A percentile compares a stretch with the other conserved stretches of the same genome.
phyloP scores from a whole-genome alignment of 2,797 vertebrate genomes.

The Halcyon chelicuti region DNA sequence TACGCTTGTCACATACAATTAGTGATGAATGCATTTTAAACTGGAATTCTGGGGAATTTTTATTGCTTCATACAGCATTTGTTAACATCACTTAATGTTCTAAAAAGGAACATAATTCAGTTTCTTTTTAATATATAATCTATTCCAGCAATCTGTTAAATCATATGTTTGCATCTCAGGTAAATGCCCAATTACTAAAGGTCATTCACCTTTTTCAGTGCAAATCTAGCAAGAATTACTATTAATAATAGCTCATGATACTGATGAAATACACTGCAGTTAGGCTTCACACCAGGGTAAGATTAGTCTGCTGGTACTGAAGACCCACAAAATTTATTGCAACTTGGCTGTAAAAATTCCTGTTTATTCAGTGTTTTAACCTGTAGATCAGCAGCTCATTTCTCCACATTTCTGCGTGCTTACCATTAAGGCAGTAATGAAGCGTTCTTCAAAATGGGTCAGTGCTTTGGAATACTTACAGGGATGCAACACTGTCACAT shows the following conservation, averaged over 20 bases:
- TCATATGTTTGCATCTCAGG: constrained; percentile 50
- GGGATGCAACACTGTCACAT: background rate
- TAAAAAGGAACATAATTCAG: constrained; percentile 34
- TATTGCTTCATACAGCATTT: background rate
- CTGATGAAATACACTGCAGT: background rate
- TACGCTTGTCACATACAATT: accelerated
- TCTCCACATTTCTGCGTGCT: background rate
- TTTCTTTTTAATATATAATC: constrained; percentile 46
- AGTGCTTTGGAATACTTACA: background rate
- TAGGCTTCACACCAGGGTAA: background rate
- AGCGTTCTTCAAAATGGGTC: background rate
- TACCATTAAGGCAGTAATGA: background rate
- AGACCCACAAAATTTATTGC: background rate
- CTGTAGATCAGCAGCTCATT: background rate
- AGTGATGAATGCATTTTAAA: background rate
- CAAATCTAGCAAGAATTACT: constrained; percentile 31
- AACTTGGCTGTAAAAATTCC: background rate
- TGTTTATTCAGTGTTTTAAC: background rate
- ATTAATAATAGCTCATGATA: constrained; percentile 19
- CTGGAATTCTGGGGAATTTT: background rate
- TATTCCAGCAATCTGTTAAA: constrained; percentile 67
- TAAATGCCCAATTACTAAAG: constrained; percentile 52
- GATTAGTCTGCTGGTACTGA: background rate
- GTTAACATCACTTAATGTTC: background rate
- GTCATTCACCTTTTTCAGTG: constrained; percentile 44